Evolutionary conservation across 92 coral and sea anemone species (phyloP).

Genomic region (Blastomussa wellsi): DNA sequence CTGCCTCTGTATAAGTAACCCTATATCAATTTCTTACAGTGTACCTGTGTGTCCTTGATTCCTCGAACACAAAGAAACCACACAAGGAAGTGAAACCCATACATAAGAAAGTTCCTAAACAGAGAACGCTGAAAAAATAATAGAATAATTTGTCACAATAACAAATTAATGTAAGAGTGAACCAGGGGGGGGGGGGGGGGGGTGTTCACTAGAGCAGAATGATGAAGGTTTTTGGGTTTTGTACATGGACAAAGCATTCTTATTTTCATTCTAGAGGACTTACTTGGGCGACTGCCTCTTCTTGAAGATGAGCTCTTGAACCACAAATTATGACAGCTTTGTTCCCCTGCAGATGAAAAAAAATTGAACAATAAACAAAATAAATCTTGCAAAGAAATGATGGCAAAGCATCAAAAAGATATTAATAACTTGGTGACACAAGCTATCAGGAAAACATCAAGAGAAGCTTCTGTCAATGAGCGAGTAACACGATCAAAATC

Average conservation of each 20-base stretch:
- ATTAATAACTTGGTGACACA: no score
- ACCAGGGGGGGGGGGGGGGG: no score
- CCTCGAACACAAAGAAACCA: conserved; percentile 99
- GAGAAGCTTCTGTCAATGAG: no score
- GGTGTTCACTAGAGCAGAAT: no score
- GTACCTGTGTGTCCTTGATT: conserved; percentile 93
- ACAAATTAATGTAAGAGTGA: no score
- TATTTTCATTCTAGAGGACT: neutral
- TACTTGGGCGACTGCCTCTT: conserved; percentile 93
- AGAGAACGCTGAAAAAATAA: conserved; percentile 70
- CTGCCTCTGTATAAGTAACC: neutral
- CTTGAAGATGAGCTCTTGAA: conserved; percentile 96
- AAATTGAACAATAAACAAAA: neutral
- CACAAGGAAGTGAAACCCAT: conserved; percentile 96
- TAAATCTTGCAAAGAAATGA: neutral
- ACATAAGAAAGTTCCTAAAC: conserved; percentile 92
- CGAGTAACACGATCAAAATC: no score
- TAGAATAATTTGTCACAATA: neutral
- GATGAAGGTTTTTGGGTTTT: no score
- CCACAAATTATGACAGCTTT: conserved; percentile 85
- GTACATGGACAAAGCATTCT: neutral
- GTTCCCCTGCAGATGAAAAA: conserved; percentile 46
- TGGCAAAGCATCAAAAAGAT: no score
- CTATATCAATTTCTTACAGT: neutral
- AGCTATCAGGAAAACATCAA: no score